Conservation (phyloP, 2,797 vertebrate species). For the Limnodromus scolopaceus region DNA sequence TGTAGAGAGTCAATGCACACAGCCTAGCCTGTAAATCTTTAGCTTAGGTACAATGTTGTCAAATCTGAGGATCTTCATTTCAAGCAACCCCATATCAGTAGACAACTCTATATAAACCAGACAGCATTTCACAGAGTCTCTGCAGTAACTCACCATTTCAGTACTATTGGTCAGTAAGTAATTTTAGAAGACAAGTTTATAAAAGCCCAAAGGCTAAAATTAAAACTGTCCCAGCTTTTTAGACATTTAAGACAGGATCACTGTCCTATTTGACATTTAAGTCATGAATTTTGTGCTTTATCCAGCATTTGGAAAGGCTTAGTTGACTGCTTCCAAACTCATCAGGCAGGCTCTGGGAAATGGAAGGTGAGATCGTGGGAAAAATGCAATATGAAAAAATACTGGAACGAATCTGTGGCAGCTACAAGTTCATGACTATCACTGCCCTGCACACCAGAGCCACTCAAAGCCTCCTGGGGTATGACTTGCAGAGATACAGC, state of each 20-base stretch:
- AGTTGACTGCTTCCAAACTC: constrained; percentile 9
- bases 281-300: not conserved
- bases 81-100: not conserved
- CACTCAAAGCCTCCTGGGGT: not conserved
- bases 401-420: not conserved
- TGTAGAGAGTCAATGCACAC: not conserved
- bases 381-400: constrained; percentile 21
- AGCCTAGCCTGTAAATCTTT: not conserved
- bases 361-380: constrained; percentile 56
- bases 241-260: constrained; percentile 5
- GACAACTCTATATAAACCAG: not conserved
- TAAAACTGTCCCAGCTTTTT: not conserved
- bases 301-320: constrained; percentile 20
- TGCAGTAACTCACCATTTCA: not conserved
- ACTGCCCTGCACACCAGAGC: not conserved
- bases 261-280: not conserved
- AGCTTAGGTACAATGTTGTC: not conserved
- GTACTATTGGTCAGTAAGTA: not conserved
- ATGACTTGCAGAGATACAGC: not conserved
- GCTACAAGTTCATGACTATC: not conserved
- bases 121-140: not conserved
- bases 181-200: constrained; percentile 18
- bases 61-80: not conserved
- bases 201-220: constrained; percentile 1
- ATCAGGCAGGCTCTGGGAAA: constrained; percentile 31